Conservation (phyloP, 1,140 invertebrate species). For the Lerema accius region DNA sequence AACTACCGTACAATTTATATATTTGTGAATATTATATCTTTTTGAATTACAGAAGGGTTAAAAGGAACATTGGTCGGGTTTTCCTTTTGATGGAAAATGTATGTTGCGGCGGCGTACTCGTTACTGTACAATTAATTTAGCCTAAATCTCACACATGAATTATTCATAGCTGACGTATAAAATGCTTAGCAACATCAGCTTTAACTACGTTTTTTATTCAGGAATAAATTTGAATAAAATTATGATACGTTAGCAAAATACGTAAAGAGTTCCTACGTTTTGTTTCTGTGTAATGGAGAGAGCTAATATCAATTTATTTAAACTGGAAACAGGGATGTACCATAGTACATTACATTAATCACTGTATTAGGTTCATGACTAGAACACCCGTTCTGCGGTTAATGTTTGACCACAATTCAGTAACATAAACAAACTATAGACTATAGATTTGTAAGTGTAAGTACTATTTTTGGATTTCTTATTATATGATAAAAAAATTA, state of each 20-base stretch:
- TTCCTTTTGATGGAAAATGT: constrained; percentile 20
- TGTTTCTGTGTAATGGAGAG: no score
- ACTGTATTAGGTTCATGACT: no score
- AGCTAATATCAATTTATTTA: no score
- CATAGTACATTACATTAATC: no score
- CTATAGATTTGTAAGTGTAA: no score
- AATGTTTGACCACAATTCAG: no score
- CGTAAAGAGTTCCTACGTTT: no score
- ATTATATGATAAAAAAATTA: no score
- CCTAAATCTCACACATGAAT: constrained; percentile 27
- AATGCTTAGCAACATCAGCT: constrained; percentile 5
- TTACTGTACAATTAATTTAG: constrained; percentile 31
- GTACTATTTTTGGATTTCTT: no score
- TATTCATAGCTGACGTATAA: constrained; percentile 25
- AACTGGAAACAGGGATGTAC: no score
- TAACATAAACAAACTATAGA: no score
- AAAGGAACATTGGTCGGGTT: background rate
- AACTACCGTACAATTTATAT: background rate
- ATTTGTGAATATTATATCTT: constrained; percentile 1
- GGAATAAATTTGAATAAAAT: constrained; percentile 14
- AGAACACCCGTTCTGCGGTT: no score
- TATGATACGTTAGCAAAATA: background rate
- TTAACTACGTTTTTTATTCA: background rate
- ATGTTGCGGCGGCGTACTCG: constrained; percentile 22
- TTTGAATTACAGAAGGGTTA: background rate